Evolutionary conservation across 2,888 invertebrate species (phyloP), one percentile per base, ranked within the genome.

Genomic region (Folsomia candida): DNA sequence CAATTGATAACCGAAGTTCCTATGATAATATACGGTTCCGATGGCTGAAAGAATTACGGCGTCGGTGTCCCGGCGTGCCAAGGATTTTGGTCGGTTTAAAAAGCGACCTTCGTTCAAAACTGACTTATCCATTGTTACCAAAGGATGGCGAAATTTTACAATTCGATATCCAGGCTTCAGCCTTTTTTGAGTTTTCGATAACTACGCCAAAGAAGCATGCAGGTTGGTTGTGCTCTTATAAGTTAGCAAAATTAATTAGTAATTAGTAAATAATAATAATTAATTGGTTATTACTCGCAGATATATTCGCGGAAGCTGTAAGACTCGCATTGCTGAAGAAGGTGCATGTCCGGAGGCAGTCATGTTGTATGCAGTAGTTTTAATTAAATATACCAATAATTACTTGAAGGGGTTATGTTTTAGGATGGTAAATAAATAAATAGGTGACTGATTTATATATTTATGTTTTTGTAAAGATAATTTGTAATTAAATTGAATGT

Each of bases 41-140:
- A 85, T 94, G 94, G 94, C 88, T 89, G 82, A 93, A 93, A 24
- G 94, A 94, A 85, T 86, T 94, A 62, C 89, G 89, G 81, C 89
- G 90, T 82, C 90, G 90, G 82, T 90, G 91, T 81, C 89, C 90
- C 68, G 70, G 71, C 80, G 89, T 90, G 57, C 92, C 92, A 67
- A 89, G 93, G 75, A 89, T 94, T 78, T 86, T 94, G 84, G 90
- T 93, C 80, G 94, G 94, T 91, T 71, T 78, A 60, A 79, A 79
- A 70, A 70, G 74, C 18, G 79, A 79, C 67, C 63, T 78, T 22
- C 71, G 70, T 62, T 67, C 61, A 18, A 67, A 71, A 61, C 67
- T 69, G 18, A 61, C 57, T 9, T 70, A 76, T n/a, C 67, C 74
- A 20, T 72, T 79, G 1, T 75, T 69, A 18, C 71, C 73, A 37